Evolutionary conservation across 2,888 invertebrate species (phyloP).

Genomic region (Cheilosia urbana): DNA sequence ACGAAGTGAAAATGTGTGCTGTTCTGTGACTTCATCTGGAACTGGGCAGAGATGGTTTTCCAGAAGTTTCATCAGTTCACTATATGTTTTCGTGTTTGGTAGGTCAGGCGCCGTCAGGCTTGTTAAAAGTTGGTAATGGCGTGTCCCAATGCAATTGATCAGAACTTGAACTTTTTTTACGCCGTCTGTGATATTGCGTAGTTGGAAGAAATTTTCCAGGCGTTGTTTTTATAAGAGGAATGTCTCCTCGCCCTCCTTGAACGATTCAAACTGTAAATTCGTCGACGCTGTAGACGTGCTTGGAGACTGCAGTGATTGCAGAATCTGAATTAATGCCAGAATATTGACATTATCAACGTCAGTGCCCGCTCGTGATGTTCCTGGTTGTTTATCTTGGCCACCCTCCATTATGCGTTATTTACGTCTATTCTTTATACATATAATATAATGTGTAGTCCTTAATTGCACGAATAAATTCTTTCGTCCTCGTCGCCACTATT

Average conservation of each 20-base stretch:
- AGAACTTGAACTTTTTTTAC: conserved; percentile 9
- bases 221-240: not conserved
- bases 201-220: conserved; percentile 1
- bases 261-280: too few relatives aligned
- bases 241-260: too few relatives aligned
- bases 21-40: conserved; percentile 9
- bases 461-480: not conserved
- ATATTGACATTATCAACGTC: too few relatives aligned
- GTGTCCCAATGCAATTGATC: not conserved
- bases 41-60: not conserved
- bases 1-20: conserved; percentile 9
- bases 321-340: too few relatives aligned
- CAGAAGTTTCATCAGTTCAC: too few relatives aligned
- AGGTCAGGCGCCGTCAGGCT: conserved; percentile 1
- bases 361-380: too few relatives aligned
- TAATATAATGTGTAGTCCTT: too few relatives aligned
- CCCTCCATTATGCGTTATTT: too few relatives aligned
- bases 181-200: not conserved
- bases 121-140: not conserved
- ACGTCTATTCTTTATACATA: too few relatives aligned
- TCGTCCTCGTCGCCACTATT: not conserved
- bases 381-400: too few relatives aligned
- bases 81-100: not conserved
- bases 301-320: too few relatives aligned
- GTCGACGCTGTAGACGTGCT: too few relatives aligned